These are phyloP conservation scores for Chrysina gloriosa DNA, from an alignment of 2,888 invertebrate species.

Conservation along the genomic window DNA sequence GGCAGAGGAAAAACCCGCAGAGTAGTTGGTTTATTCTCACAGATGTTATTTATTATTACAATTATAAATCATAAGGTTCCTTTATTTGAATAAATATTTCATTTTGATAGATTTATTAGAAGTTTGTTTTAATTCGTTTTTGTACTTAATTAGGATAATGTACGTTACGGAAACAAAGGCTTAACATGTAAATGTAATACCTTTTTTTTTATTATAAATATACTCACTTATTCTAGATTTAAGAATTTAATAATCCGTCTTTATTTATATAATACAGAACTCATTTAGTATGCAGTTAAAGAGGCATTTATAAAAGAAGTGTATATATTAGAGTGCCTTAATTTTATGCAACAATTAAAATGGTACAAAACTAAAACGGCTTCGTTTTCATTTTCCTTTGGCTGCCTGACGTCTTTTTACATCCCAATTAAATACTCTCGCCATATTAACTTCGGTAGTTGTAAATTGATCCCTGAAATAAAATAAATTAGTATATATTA, in stretches of 20 bases:
- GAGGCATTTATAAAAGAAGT: constrained; percentile 32
- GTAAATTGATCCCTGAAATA: constrained; percentile 92
- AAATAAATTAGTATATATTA: constrained; percentile 7
- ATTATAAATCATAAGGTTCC: constrained; percentile 34
- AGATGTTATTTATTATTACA: constrained; percentile 35
- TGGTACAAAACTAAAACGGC: constrained; percentile 8
- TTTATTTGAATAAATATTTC: constrained; percentile 30
- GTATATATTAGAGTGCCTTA: constrained; percentile 36
- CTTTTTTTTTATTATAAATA: constrained; percentile 29
- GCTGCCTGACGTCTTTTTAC: constrained; percentile 88
- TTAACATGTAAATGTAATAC: constrained; percentile 21
- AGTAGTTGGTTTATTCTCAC: constrained; percentile 9
- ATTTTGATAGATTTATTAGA: constrained; percentile 34
- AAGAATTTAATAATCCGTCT: constrained; percentile 17
- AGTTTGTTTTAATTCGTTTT: constrained; percentile 18
- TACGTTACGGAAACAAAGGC: neutral
- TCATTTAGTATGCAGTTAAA: constrained; percentile 15
- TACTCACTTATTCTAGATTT: constrained; percentile 28
- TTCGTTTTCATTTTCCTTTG: constrained; percentile 26
- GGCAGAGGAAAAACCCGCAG: constrained; percentile 16
- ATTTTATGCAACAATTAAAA: constrained; percentile 27
- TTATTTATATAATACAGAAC: constrained; percentile 7
- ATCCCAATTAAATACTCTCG: constrained; percentile 98
- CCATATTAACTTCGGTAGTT: constrained; percentile 99
- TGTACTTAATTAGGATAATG: constrained; percentile 17